Evolutionary conservation across 2,113 vertebrate species (phyloP), one percentile per base, ranked within the genome.

Genomic region (Ceratotherium simum): DNA sequence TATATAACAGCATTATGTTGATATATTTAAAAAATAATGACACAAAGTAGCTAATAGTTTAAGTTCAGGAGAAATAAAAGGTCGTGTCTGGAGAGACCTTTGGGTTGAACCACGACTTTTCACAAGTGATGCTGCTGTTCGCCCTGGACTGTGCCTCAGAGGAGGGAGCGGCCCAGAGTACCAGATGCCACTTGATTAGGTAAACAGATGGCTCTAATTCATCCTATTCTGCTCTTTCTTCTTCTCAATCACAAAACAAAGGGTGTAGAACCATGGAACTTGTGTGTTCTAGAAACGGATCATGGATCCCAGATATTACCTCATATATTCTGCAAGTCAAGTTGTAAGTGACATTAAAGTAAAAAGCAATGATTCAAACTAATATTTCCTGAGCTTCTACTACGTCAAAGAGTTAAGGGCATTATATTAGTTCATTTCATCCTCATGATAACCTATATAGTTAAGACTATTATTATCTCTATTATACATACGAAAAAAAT

Each of bases 21-120:
- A 80, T n/a, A 64, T 29, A 29, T 31, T 93, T 89, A n/a, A 12
- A 85, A 91, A 96, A 70, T 89, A 48, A 36, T 86, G 29, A 73
- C 48, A 36, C 6, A 23, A 85, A 69, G 25, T 76, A 23, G 13
- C 9, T 81, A 65, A 58, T 72, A 69, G 23, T 80, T 93, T 93
- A 93, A 65, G 65, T 67, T 75, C 76, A 85, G 90, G 39, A 89
- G 20, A 91, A 73, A 64, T 73, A 13, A n/a, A 54, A 65, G 5
- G 70, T 31, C 29, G 42, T 58, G 48, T 25, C 69, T 64, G 17
- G n/a, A n/a, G 85, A 90, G 36, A 56, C 11, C 8, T 78, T 20
- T 81, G 2, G 80, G 54, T 72, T 67, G 67, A 90, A 58, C 7
- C 17, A n/a, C 25, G 21, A 54, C 20, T 80, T 78, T 88, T 78